These are phyloP conservation scores for Sapajus apella DNA, from an alignment of 2,113 vertebrate genomes.

Conservation along the genomic window DNA sequence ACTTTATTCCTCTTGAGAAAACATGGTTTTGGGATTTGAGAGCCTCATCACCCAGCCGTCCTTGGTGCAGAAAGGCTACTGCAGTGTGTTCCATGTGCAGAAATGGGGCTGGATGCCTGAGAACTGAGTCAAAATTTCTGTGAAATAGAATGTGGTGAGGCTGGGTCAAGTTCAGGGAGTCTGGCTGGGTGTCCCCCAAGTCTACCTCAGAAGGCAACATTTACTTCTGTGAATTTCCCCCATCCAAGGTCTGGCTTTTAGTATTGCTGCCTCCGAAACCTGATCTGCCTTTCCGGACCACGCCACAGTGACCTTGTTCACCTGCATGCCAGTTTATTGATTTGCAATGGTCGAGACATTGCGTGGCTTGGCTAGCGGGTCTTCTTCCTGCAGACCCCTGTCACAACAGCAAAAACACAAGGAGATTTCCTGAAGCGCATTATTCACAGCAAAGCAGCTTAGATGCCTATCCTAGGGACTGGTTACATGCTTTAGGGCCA, in stretches of 20 bases:
- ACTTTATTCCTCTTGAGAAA: not conserved
- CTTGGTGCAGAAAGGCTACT: not conserved
- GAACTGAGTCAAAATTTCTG: not conserved
- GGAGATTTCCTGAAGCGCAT: not conserved
- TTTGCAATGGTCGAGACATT: not conserved
- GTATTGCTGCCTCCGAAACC: constrained; percentile 32
- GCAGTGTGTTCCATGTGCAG: not conserved
- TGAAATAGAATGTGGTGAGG: not conserved
- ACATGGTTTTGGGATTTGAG: not conserved
- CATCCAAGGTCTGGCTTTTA: not conserved
- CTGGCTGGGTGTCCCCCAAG: not conserved
- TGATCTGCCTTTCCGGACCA: not conserved
- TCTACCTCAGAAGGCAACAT: not conserved
- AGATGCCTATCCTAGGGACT: not conserved
- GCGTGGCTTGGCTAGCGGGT: not conserved
- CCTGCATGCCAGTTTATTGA: not conserved
- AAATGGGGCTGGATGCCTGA: not conserved
- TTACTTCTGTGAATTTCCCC: not conserved
- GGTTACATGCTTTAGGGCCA: not conserved
- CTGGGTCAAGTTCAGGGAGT: not conserved
- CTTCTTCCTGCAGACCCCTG: not conserved
- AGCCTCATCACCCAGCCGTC: not conserved
- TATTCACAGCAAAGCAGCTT: not conserved
- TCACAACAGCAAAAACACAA: not conserved
- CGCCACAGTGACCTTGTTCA: not conserved